These are phyloP conservation scores for Anthopleura xanthogrammica DNA, from an alignment of 92 coral and sea anemone species.

Conservation along the genomic window DNA sequence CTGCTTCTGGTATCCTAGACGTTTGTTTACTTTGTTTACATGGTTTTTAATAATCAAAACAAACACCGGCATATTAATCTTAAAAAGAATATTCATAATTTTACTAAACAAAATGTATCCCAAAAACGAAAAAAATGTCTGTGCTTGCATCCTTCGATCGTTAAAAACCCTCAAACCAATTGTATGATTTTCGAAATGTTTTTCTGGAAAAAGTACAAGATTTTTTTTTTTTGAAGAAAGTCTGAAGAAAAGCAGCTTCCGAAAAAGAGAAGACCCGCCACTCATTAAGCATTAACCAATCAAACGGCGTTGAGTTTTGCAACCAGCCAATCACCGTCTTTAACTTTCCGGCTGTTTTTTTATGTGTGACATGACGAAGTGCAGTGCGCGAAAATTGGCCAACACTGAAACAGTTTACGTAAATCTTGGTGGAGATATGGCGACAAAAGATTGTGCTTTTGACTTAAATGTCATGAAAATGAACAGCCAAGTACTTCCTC, in stretches of 20 bases:
- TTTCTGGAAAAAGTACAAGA: no score
- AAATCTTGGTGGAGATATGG: constrained; percentile 11
- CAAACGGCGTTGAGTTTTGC: background rate
- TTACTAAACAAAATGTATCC: no score
- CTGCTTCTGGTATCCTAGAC: no score
- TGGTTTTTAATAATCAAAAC: no score
- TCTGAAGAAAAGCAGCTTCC: background rate
- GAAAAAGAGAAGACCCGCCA: background rate
- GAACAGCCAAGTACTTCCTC: constrained; percentile 28
- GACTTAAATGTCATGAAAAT: constrained; percentile 26
- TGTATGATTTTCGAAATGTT: no score
- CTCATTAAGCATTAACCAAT: constrained; percentile 1
- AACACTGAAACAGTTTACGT: constrained; percentile 32
- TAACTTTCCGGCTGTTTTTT: background rate
- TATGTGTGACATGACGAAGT: background rate
- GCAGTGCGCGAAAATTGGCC: constrained; percentile 8
- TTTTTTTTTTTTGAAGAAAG: background rate
- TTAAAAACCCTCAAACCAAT: no score
- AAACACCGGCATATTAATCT: no score
- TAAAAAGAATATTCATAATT: no score
- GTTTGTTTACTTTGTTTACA: no score
- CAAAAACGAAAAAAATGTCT: no score
- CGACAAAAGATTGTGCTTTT: background rate
- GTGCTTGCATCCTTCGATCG: no score
- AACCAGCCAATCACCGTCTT: constrained; percentile 3